Percentiles rank a stretch among this genome's conserved stretches.
phyloP scores from a whole-genome alignment of 2,113 vertebrate genomes.

The Neotoma lepida region DNA sequence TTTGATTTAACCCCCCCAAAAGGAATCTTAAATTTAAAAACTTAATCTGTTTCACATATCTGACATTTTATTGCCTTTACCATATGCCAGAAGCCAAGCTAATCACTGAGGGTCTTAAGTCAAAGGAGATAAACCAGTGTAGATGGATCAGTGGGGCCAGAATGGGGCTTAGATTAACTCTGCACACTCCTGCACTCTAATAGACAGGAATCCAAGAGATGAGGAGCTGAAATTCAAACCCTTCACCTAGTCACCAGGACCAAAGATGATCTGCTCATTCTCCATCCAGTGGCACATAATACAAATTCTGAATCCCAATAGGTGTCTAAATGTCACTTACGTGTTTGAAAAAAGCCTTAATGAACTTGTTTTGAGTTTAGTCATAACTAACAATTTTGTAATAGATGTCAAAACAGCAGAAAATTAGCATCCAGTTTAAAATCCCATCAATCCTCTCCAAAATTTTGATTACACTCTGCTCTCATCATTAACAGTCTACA shows the following conservation, averaged over 20 bases:
- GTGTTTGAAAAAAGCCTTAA: not conserved
- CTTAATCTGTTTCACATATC: not conserved
- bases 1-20: slow-evolving; percentile 15
- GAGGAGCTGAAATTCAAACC: not conserved
- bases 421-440: not conserved
- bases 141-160: not conserved
- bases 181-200: not conserved
- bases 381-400: slow-evolving; percentile 31
- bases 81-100: not conserved
- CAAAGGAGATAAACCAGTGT: not conserved
- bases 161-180: not conserved
- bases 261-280: not conserved
- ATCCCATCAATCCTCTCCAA: not conserved
- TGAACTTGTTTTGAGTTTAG: not conserved
- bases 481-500: not conserved
- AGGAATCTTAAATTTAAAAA: not conserved
- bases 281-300: not conserved
- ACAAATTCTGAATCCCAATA: not conserved
- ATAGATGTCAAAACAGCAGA: not conserved
- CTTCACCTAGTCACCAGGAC: not conserved
- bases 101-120: not conserved
- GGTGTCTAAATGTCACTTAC: not conserved
- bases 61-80: not conserved
- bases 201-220: not conserved
- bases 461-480: not conserved